A percentile compares a stretch with the other conserved stretches of the same genome.
Conservation (phyloP, 2,113 vertebrate genomes). For the Anthoscopus minutus region DNA sequence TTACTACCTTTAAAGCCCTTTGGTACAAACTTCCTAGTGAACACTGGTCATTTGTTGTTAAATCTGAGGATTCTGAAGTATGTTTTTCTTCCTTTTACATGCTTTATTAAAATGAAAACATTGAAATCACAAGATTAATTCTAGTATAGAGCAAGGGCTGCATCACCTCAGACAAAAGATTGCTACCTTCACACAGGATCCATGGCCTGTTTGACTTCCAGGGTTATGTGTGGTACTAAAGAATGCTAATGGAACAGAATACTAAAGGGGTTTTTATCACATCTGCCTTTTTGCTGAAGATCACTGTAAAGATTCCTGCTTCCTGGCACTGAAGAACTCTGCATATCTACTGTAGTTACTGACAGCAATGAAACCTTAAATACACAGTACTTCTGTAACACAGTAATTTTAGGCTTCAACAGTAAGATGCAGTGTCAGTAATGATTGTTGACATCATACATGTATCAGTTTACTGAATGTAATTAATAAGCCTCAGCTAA, state of each 20-base stretch:
- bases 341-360: background rate
- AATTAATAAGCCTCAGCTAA: background rate
- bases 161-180: background rate
- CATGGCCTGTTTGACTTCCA: background rate
- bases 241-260: conserved; percentile 11
- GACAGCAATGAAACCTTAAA: background rate
- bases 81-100: background rate
- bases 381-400: background rate
- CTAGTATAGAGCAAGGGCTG: background rate
- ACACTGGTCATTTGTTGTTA: background rate
- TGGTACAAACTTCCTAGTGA: background rate
- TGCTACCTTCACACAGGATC: background rate
- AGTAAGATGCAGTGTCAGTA: background rate
- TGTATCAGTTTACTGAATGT: background rate
- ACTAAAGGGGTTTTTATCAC: background rate
- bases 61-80: background rate
- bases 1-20: background rate
- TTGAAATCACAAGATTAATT: background rate
- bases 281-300: background rate
- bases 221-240: background rate
- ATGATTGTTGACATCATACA: background rate
- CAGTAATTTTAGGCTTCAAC: background rate
- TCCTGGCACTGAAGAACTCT: background rate
- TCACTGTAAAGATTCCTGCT: background rate
- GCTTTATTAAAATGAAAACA: background rate